Evolutionary conservation across 2,797 vertebrate genomes (phyloP).

Genomic region (Semaprochilodus insignis): DNA sequence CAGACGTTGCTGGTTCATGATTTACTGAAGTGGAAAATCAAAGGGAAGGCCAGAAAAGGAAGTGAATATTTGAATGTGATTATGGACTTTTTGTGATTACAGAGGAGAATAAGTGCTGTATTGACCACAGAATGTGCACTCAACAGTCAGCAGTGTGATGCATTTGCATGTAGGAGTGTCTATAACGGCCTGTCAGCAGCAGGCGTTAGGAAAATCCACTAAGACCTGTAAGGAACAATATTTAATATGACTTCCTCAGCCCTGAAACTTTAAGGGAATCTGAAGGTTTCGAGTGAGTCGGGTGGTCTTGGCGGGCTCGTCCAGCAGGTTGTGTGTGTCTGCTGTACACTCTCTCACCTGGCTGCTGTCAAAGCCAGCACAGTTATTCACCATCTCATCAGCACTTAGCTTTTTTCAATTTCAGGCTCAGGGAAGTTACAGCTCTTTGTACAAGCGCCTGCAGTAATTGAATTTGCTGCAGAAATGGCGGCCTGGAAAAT

Average conservation of each 20-base stretch:
- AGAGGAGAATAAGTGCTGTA: slow-evolving; percentile 21
- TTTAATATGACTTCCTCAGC: slow-evolving; percentile 28
- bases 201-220: slow-evolving; percentile 23
- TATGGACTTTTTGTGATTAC: background rate
- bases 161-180: slow-evolving; percentile 29
- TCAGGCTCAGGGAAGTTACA: slow-evolving; percentile 95
- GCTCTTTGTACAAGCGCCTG: slow-evolving; percentile 94
- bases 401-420: slow-evolving; percentile 96
- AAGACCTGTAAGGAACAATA: slow-evolving; percentile 33
- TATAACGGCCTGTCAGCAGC: slow-evolving; percentile 4
- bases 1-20: slow-evolving; percentile 46
- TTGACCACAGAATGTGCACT: slow-evolving; percentile 27
- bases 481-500: slow-evolving; percentile 97
- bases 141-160: background rate
- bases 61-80: background rate
- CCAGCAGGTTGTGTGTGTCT: slow-evolving; percentile 21
- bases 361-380: slow-evolving; percentile 82
- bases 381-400: slow-evolving; percentile 95
- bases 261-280: slow-evolving; percentile 38
- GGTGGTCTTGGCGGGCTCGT: background rate
- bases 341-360: slow-evolving; percentile 68
- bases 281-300: background rate
- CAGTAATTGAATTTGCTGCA: slow-evolving; percentile 99
- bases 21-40: slow-evolving; percentile 52
- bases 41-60: slow-evolving; percentile 22